Base-by-base conservation (phyloP, 2,113 vertebrate species). In the Hippocampus guttulatus region DNA sequence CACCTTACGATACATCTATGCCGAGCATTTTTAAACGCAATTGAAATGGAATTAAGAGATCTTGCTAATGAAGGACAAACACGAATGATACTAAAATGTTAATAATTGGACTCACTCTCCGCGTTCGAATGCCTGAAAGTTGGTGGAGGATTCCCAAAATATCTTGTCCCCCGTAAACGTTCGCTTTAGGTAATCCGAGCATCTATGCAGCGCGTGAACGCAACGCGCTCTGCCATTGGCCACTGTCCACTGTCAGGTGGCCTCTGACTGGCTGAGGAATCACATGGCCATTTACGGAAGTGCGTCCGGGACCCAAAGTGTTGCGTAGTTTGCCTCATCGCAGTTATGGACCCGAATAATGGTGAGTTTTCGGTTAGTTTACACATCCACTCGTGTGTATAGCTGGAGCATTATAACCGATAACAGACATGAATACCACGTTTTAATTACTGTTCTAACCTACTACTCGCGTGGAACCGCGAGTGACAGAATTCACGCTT, bases 331-430 rank as follows among this genome's bases (percentile, higher is more conserved):
- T 25, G 1, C 2, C 15, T 20, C 23, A 27, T 58, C 5, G 9
- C 49, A 68, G 82, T 67, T 18, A 92, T 92, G 91, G 89, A 88
- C 1, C 70, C 79, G 47, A 86, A 47, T 27, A 80, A 74, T 65
- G 88, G 89, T 91, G 84, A 5, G 72, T 71, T 3, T 18, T 23
- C 23, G 4, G 1, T 33, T 8, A 57, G 25, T 10, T 41, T 23
- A 54, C 8, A 3, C 1, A 38, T 47, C 0, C 68, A 20, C 11
- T 11, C 25, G 11, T 0, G 9, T 30, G 1, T 23, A 12, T 1
- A 52, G 0, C 20, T 23, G 47, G n/a, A 0, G 9, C 2, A 0
- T 4, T 52, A 5, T 45, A 2, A 40, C 41, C 6, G 40, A 64
- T 38, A 38, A 41, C 33, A 43, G 10, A 64, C 1, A 41, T 21